These are phyloP conservation scores for Hippolais icterina DNA, from an alignment of 2,113 vertebrate genomes.

Conservation along the genomic window DNA sequence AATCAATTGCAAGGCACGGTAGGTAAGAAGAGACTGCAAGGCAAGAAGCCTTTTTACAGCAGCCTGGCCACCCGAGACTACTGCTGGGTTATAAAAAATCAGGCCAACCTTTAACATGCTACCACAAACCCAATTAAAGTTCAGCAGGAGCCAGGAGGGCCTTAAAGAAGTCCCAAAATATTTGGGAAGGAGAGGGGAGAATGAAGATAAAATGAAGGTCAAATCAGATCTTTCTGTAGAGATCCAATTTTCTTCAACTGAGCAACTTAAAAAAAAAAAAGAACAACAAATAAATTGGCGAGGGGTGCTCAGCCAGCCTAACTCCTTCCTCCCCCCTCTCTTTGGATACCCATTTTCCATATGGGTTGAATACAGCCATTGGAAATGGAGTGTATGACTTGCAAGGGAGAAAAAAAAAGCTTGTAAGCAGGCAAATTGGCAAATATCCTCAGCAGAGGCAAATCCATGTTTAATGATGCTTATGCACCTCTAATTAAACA, in stretches of 20 bases:
- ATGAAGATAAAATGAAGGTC: slow-evolving; percentile 59
- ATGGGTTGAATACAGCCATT: slow-evolving; percentile 10
- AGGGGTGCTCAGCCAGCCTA: slow-evolving; percentile 23
- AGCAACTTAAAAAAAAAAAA: slow-evolving; percentile 15
- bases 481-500: slow-evolving; percentile 19
- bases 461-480: slow-evolving; percentile 19
- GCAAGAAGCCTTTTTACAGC: slow-evolving; percentile 48
- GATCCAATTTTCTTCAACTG: slow-evolving; percentile 35
- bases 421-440: slow-evolving; percentile 18
- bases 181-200: slow-evolving; percentile 28
- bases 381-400: not conserved
- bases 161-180: slow-evolving; percentile 44
- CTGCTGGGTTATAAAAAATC: slow-evolving; percentile 50
- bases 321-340: slow-evolving; percentile 8
- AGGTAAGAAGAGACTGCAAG: slow-evolving; percentile 52
- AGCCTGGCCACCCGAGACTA: slow-evolving; percentile 35
- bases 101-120: slow-evolving; percentile 60
- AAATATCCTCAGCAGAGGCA: not conserved
- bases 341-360: not conserved
- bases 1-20: slow-evolving; percentile 45
- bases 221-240: slow-evolving; percentile 43
- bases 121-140: slow-evolving; percentile 57
- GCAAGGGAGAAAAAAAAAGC: not conserved
- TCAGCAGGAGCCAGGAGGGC: slow-evolving; percentile 40
- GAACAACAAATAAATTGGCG: not conserved